Base-by-base conservation (phyloP, 2,888 invertebrate genomes). In the Dysmachus trigonus region DNA sequence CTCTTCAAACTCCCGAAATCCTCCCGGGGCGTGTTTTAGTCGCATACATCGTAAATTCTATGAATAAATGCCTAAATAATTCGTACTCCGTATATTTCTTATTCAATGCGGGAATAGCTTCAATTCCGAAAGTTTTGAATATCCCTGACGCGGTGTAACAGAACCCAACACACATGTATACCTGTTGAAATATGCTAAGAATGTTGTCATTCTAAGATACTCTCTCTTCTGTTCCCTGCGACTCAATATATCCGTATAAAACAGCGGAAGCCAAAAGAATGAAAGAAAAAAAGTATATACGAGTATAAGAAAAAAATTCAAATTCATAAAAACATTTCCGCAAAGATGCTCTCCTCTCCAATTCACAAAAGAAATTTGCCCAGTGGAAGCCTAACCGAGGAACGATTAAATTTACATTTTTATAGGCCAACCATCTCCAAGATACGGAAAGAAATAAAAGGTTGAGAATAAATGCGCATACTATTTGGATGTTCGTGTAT, bases 381-480 rank as follows among this genome's bases (percentile, higher is more conserved):
- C 82, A 62, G 71, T 82, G 35, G 51, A 74, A 33, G 51, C 85
- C 85, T 30, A 74, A 74, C 85, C 74, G 74, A 74, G 74, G 85
- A 85, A n/a, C 85, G 85, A 85, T 85, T 85, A 85, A 85, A 85
- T 85, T 85, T 85, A 74, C 85, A 85, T 85, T 74, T 85, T 85
- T 85, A 85, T 85, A 74, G 73, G 74, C 51, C 38, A 38, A 74
- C 27, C 41, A n/a, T 84, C 18, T 22, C 31, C 22, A 5, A 22
- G 71, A 18, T 18, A 38, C 35, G 31, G n/a, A 22, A 82, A 33
- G 30, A 33, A 71, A 82, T 82, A 82, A 82, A 71, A 71, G n/a
- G 30, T 41, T 10, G 35, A 13, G 35, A 82, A 35, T 71, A 82
- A 71, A 71, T 82, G 82, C 53, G 53, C 71, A 53, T 71, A 41